Conservation (phyloP, 1,140 invertebrate species). For the Nasonia giraulti region DNA sequence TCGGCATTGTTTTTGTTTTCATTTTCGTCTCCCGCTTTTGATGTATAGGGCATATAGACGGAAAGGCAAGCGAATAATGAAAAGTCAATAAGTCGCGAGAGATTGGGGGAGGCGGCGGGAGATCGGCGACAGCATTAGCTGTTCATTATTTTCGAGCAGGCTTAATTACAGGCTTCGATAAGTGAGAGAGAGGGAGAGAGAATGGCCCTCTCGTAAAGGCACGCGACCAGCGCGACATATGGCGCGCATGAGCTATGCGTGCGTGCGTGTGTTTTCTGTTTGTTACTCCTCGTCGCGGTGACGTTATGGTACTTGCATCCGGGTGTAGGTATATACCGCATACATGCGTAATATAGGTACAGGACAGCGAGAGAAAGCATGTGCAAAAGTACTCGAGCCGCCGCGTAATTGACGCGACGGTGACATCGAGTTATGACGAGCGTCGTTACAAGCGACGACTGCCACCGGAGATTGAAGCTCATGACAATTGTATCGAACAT, state of each 20-base stretch:
- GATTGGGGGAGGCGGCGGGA: background rate
- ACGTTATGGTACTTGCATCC: background rate
- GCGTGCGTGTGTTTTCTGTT: background rate
- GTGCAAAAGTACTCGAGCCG: background rate
- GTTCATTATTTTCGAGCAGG: conserved; percentile 8
- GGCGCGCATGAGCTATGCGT: background rate
- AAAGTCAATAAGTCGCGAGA: conserved; percentile 47
- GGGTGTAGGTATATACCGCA: background rate
- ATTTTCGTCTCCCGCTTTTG: conserved; percentile 1
- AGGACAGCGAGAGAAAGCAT: too few species aligned
- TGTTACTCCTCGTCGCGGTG: background rate
- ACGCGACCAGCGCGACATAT: conserved; percentile 42
- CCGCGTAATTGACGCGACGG: background rate
- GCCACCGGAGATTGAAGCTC: conserved; percentile 2
- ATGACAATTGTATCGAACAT: conserved; percentile 24
- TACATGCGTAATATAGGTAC: background rate
- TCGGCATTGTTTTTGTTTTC: conserved; percentile 14
- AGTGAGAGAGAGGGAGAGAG: background rate
- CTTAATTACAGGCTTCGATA: background rate
- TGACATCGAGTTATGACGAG: conserved; percentile 30
- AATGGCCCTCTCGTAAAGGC: conserved; percentile 35
- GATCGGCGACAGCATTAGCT: conserved; percentile 20
- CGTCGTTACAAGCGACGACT: conserved; percentile 16
- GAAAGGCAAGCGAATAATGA: conserved; percentile 12
- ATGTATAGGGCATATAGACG: background rate